These are phyloP conservation scores for Nemotelus pantherinus DNA, from an alignment of 2,888 invertebrate genomes.

Conservation along the genomic window DNA sequence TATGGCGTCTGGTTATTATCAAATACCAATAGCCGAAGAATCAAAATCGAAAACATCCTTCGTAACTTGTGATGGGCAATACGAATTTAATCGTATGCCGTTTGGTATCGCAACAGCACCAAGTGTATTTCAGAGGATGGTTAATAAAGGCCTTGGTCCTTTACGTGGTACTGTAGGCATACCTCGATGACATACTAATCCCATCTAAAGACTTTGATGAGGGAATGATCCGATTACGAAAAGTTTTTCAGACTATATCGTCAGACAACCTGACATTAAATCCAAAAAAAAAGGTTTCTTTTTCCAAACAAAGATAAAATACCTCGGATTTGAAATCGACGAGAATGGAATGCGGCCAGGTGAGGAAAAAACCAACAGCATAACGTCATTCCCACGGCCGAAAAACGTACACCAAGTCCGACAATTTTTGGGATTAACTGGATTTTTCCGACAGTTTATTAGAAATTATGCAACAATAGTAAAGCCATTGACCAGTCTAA, in stretches of 20 bases:
- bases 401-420: slow-evolving; percentile 13
- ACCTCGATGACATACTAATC: slow-evolving; percentile 54
- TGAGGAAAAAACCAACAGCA: not conserved
- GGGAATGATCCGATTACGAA: slow-evolving; percentile 27
- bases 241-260: slow-evolving; percentile 23
- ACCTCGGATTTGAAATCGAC: slow-evolving; percentile 52
- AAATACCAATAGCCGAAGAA: slow-evolving; percentile 36
- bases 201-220: slow-evolving; percentile 51
- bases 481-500: slow-evolving; percentile 50
- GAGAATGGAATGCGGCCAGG: not conserved
- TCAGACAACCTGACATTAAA: slow-evolving; percentile 43
- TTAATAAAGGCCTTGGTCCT: slow-evolving; percentile 44
- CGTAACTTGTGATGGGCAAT: slow-evolving; percentile 53
- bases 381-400: not conserved
- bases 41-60: slow-evolving; percentile 54
- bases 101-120: slow-evolving; percentile 47
- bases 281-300: slow-evolving; percentile 50
- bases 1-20: slow-evolving; percentile 46
- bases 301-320: slow-evolving; percentile 52
- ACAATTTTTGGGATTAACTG: slow-evolving; percentile 24
- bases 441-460: slow-evolving; percentile 17
- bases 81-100: slow-evolving; percentile 48
- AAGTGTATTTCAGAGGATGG: slow-evolving; percentile 46
- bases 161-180: slow-evolving; percentile 46
- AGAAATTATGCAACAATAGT: slow-evolving; percentile 13